Conservation (phyloP, 2,888 invertebrate species). For the Eupithecia pulchellata region DNA sequence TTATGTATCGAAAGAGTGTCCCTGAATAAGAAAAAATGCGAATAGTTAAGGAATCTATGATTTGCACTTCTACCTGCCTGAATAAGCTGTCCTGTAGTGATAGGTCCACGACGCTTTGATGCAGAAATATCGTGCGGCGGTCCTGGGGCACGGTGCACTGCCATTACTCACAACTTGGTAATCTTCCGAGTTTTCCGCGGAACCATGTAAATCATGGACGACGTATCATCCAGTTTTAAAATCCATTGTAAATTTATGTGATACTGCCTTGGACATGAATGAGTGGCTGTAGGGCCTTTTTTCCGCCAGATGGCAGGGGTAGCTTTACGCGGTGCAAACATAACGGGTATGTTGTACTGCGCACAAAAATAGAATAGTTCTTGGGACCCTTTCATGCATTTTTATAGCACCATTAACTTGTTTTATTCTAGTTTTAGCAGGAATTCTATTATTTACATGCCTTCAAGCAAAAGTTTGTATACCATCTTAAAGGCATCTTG, state of each 20-base stretch:
- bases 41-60: background rate
- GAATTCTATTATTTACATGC: background rate
- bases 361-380: background rate
- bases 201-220: conserved; percentile 35
- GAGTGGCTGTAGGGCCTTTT: conserved; percentile 22
- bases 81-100: conserved; percentile 10
- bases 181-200: conserved; percentile 39
- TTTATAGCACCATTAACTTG: background rate
- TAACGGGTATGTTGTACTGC: too few relatives aligned
- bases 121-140: conserved; percentile 29
- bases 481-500: background rate
- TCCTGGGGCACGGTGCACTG: conserved; percentile 32
- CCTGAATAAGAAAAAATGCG: too few relatives aligned
- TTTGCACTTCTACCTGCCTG: background rate
- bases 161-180: conserved; percentile 40
- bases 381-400: background rate
- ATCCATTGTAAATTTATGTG: conserved; percentile 37
- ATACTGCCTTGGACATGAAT: conserved; percentile 29
- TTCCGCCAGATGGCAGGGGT: conserved; percentile 25
- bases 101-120: conserved; percentile 9
- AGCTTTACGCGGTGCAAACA: conserved; percentile 27
- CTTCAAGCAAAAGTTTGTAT: background rate
- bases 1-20: too few relatives aligned
- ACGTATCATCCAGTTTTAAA: conserved; percentile 34
- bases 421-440: background rate